Base-by-base conservation (phyloP, 2,888 invertebrate genomes). In the Ptychoptera albimana region DNA sequence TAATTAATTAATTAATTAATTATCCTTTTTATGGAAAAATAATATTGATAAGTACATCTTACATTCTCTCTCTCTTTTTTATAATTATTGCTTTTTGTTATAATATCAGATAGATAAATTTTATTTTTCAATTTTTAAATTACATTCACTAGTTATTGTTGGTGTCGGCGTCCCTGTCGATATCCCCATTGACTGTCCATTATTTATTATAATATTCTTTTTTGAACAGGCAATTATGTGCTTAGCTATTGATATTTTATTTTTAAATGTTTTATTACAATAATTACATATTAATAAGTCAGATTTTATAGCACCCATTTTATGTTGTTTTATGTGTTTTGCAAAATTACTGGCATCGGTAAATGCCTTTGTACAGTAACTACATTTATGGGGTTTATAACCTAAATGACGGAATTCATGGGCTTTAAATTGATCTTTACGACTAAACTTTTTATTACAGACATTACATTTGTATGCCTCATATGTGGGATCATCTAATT, bases 291-390 rank as follows among this genome's bases (percentile, higher is more conserved):
- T 31, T 13, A 39, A 39, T 39, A 30, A 29, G 8, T 30, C 30
- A 11, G 7, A 10, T 13, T 39, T 14, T 12, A 31, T 13, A 30
- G 39, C 13, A 31, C 13, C 13, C n/a, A 39, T 39, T 39, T 14
- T 13, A 41, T 41, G 41, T 15, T n/a, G 32, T 31, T 40, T 40
- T 23, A 40, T 10, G 30, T 39, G 36, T 39, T 40, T 45, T 23
- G 30, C n/a, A 35, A 11, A 39, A 37, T 35, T 40, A 36, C 36
- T 40, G 9, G 36, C 23, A 31, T 42, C 42, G 5, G 42, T 5
- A 42, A 42, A 42, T 37, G n/a, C 14, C 23, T 30, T 32, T 32
- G n/a, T 8, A 13, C 41, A 41, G 14, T 30, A 30, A 39, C 15
- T 16, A 31, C 45, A 45, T 38, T 38, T 10, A 30, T 29, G 32